A percentile compares a stretch with the other conserved stretches of the same genome.
These are phyloP conservation scores for Platerodrilus igneus DNA, from an alignment of 2,888 invertebrate genomes.

Conservation along the genomic window DNA sequence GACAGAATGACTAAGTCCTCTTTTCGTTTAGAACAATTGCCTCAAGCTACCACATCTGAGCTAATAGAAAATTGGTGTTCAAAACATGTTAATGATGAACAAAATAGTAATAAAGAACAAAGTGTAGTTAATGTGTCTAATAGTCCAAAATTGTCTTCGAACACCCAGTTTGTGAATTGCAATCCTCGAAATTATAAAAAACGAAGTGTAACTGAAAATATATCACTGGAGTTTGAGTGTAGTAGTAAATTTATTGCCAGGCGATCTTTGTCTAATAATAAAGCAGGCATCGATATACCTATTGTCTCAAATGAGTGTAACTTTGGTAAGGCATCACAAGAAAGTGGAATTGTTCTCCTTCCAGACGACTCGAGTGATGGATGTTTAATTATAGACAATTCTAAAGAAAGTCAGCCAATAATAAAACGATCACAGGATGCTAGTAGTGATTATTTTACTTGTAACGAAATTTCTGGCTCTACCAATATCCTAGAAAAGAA, in stretches of 20 bases:
- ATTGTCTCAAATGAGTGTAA: neutral
- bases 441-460: constrained; percentile 43
- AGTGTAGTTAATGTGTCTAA: neutral
- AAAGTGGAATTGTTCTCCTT: constrained; percentile 41
- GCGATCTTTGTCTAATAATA: neutral
- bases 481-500: constrained; percentile 35
- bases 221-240: constrained; percentile 14
- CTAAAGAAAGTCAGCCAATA: neutral
- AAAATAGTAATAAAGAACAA: neutral
- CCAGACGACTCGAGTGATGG: constrained; percentile 26
- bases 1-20: neutral
- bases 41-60: constrained; percentile 39
- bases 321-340: constrained; percentile 30
- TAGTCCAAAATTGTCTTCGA: neutral
- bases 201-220: constrained; percentile 14
- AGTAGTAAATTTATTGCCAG: constrained; percentile 10
- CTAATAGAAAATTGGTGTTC: constrained; percentile 43
- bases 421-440: neutral
- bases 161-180: constrained; percentile 6
- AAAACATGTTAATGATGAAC: constrained; percentile 22
- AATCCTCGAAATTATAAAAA: constrained; percentile 4
- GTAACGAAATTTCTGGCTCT: constrained; percentile 32
- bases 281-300: constrained; percentile 4
- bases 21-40: constrained; percentile 28
- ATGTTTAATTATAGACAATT: neutral